A percentile compares a stretch with the other conserved stretches of the same genome.
Conservation (phyloP, 2,797 vertebrate species). For the Galaxias olidus region DNA sequence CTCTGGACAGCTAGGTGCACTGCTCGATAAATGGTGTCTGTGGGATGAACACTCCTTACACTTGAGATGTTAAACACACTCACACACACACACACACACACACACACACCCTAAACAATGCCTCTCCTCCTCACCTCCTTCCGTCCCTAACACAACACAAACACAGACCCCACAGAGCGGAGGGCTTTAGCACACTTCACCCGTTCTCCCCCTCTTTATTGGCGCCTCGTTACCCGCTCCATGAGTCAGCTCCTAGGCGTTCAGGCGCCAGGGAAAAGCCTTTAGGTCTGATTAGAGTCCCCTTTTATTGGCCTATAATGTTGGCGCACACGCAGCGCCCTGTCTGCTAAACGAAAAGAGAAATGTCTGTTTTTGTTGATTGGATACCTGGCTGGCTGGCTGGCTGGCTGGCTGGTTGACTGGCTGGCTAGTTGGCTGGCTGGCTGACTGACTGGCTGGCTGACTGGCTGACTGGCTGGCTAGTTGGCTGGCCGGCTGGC, state of each 20-base stretch:
- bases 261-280: not conserved
- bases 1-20: not conserved
- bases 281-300: not conserved
- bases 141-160: not conserved
- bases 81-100: not conserved
- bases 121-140: too few species aligned
- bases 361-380: too few species aligned
- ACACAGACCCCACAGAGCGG: not conserved
- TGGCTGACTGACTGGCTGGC: too few species aligned
- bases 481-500: too few species aligned
- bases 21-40: not conserved
- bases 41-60: not conserved
- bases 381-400: too few species aligned
- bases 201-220: conserved; percentile 16
- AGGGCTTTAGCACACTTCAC: not conserved
- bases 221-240: conserved; percentile 17
- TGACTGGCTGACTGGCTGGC: too few species aligned
- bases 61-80: not conserved
- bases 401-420: too few species aligned
- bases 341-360: not conserved
- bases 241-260: not conserved
- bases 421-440: too few species aligned
- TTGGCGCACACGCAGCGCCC: not conserved
- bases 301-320: not conserved
- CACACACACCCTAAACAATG: not conserved